Percentiles rank a stretch among this genome's conserved stretches.
Evolutionary conservation across 1,140 invertebrate genomes (phyloP).

Genomic region (Drosophila auraria): DNA sequence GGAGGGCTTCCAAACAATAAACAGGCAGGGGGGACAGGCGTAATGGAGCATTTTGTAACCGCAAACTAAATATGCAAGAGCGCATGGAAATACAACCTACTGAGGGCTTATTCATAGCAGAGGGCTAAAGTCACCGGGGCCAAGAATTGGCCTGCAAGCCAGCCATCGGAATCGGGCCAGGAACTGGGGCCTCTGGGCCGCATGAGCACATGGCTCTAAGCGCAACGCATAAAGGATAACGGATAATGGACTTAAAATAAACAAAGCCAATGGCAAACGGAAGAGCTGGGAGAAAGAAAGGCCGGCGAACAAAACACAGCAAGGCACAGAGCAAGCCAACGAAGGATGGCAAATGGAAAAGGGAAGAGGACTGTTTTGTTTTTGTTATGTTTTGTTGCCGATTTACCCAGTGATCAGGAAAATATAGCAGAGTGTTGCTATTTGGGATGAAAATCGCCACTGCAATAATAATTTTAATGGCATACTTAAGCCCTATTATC

Average conservation of each 20-base stretch:
- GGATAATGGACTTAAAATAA: constrained; percentile 72
- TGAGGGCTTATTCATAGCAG: constrained; percentile 24
- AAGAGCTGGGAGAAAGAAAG: constrained; percentile 38
- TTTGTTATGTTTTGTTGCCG: constrained; percentile 33
- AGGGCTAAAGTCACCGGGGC: constrained; percentile 36
- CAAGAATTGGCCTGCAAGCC: constrained; percentile 21
- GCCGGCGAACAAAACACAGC: constrained; percentile 48
- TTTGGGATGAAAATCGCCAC: constrained; percentile 11
- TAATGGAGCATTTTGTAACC: constrained; percentile 7
- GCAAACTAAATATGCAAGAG: constrained; percentile 59
- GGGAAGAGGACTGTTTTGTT: constrained; percentile 23
- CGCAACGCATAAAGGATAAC: constrained; percentile 70
- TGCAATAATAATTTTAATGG: constrained; percentile 13
- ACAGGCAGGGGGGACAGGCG: background rate
- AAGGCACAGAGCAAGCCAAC: constrained; percentile 27
- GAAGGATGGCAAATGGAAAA: constrained; percentile 26
- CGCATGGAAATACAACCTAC: constrained; percentile 25
- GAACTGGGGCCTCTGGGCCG: constrained; percentile 27
- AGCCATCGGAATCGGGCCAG: constrained; percentile 6
- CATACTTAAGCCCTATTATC: constrained; percentile 8
- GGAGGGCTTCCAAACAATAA: constrained; percentile 23
- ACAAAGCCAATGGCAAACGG: constrained; percentile 59
- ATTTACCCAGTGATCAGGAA: constrained; percentile 43
- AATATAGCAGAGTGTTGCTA: constrained; percentile 12
- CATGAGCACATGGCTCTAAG: constrained; percentile 47